Evolutionary conservation across 2,888 invertebrate genomes (phyloP).

Genomic region (Pammene fasciana): DNA sequence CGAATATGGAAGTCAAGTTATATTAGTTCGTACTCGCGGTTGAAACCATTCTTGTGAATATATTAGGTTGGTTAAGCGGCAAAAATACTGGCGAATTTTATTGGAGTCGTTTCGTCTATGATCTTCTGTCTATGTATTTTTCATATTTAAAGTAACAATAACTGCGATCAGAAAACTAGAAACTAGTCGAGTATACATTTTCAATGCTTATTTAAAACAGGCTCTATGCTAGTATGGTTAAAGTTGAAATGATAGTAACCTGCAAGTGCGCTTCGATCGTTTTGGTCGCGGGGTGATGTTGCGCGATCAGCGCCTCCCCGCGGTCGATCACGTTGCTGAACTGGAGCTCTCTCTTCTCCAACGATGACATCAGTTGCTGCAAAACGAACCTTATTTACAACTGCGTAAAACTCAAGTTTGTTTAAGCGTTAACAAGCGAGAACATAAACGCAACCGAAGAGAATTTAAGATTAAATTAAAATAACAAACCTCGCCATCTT

Average conservation of each 20-base stretch:
- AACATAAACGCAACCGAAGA: slow-evolving; percentile 50
- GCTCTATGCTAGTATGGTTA: neutral
- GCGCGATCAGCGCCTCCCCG: slow-evolving; percentile 96
- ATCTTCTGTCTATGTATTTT: too few relatives aligned
- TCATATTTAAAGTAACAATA: too few relatives aligned
- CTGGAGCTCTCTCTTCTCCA: slow-evolving; percentile 97
- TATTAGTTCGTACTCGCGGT: too few relatives aligned
- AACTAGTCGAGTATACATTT: neutral
- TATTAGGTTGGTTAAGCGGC: too few relatives aligned
- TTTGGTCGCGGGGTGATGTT: slow-evolving; percentile 97
- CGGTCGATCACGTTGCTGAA: slow-evolving; percentile 98
- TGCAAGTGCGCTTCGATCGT: slow-evolving; percentile 93
- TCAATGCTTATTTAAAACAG: neutral
- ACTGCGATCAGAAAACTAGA: too few relatives aligned
- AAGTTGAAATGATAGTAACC: slow-evolving; percentile 53
- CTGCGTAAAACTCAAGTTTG: neutral
- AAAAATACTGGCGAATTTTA: too few relatives aligned
- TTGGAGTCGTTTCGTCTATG: too few relatives aligned
- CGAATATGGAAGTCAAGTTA: too few relatives aligned
- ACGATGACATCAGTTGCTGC: slow-evolving; percentile 96
- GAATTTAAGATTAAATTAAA: slow-evolving; percentile 52
- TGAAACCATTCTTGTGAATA: too few relatives aligned
- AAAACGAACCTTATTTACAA: slow-evolving; percentile 34
- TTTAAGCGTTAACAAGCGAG: slow-evolving; percentile 50
- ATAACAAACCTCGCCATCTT: slow-evolving; percentile 84